Conservation (phyloP, 2,113 vertebrate species). For the Steatornis caripensis region DNA sequence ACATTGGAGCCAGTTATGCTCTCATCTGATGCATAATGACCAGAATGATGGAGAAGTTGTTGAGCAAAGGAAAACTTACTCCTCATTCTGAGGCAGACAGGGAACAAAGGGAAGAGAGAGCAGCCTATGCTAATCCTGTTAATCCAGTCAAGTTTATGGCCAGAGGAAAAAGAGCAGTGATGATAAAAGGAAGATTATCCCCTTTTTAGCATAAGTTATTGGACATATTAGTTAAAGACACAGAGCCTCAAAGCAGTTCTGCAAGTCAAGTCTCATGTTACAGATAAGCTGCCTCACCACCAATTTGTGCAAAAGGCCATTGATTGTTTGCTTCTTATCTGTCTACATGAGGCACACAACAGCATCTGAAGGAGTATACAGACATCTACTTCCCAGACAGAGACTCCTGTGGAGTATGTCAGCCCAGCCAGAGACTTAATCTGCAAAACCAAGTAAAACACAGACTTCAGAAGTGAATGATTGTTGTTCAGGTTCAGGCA, state of each 20-base stretch:
- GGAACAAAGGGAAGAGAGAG: background rate
- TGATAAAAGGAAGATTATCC: background rate
- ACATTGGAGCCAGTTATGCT: background rate
- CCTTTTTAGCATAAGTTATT: background rate
- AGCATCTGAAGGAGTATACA: background rate
- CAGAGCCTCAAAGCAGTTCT: background rate
- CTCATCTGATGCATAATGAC: background rate
- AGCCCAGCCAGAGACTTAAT: background rate
- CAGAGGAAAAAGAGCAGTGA: background rate
- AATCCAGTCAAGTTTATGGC: background rate
- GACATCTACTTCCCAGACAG: background rate
- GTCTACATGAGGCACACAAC: background rate
- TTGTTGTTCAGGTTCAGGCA: background rate
- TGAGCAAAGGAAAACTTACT: background rate
- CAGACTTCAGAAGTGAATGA: background rate
- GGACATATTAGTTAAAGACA: background rate
- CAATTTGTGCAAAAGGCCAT: background rate
- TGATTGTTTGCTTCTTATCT: background rate
- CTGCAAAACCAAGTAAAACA: background rate
- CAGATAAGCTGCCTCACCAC: background rate
- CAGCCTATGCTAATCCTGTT: background rate
- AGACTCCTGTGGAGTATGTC: background rate
- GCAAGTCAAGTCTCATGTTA: background rate
- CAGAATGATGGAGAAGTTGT: background rate
- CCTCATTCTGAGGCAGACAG: background rate